Evolutionary conservation across 2,888 invertebrate species (phyloP).

Genomic region (Polydrusus tereticollis): DNA sequence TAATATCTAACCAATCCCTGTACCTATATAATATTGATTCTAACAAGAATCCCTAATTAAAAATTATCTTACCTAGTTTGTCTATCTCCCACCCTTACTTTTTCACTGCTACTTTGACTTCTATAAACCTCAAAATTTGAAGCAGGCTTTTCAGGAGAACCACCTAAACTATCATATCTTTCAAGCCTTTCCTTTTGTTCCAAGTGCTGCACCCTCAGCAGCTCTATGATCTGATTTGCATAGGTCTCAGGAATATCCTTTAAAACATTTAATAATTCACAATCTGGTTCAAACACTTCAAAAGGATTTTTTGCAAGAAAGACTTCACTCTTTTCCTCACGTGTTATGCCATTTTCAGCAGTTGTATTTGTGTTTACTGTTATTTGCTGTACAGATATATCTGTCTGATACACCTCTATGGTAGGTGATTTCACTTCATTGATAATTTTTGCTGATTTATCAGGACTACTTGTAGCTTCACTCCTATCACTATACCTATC

Average conservation of each 20-base stretch:
- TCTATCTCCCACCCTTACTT: background rate
- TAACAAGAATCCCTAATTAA: too few relatives aligned
- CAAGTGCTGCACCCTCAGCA: constrained; percentile 57
- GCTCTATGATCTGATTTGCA: constrained; percentile 59
- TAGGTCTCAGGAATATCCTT: constrained; percentile 58
- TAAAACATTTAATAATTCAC: constrained; percentile 54
- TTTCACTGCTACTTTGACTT: background rate
- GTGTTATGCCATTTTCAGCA: constrained; percentile 22
- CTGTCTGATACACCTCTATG: constrained; percentile 59
- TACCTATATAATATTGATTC: background rate
- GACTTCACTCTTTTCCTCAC: constrained; percentile 31
- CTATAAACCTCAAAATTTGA: constrained; percentile 7
- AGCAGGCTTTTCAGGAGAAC: constrained; percentile 1
- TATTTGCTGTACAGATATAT: constrained; percentile 58
- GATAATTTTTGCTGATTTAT: constrained; percentile 23
- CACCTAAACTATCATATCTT: constrained; percentile 39
- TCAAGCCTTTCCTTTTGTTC: constrained; percentile 51
- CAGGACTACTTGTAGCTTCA: constrained; percentile 21
- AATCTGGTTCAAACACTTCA: constrained; percentile 51
- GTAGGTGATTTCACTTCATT: constrained; percentile 49
- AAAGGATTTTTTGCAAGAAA: constrained; percentile 46
- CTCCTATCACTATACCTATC: background rate
- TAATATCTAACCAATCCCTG: too few relatives aligned
- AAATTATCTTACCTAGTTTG: constrained; percentile 14
- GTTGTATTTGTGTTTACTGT: constrained; percentile 52